A percentile compares a stretch with the other conserved stretches of the same genome.
Evolutionary conservation across 1,140 invertebrate species (phyloP).

Genomic region (Coenobita brevimanus): DNA sequence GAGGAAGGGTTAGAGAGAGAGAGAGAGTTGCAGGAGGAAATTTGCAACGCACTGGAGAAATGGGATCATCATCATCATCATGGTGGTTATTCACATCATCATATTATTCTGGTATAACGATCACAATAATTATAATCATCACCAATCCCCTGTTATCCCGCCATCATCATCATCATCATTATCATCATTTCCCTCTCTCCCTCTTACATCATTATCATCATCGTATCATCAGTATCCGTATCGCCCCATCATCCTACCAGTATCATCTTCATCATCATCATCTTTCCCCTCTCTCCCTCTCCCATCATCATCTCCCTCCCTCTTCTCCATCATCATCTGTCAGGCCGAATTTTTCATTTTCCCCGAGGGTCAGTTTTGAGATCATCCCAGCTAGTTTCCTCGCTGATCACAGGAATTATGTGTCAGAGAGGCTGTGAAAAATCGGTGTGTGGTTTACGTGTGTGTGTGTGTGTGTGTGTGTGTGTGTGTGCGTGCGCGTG

Average conservation of each 20-base stretch:
- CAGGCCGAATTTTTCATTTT: slow-evolving; percentile 29
- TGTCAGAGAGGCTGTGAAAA: slow-evolving; percentile 37
- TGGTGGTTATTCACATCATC: background rate
- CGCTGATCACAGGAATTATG: slow-evolving; percentile 31
- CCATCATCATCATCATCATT: background rate
- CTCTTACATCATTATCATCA: background rate
- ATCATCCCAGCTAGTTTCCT: background rate
- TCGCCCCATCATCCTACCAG: background rate
- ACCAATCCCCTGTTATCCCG: background rate
- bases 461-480: too few relatives aligned
- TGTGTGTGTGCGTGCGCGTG: too few relatives aligned
- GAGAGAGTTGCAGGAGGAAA: background rate
- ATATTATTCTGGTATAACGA: background rate
- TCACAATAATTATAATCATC: background rate
- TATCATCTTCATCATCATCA: background rate
- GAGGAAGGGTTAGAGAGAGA: background rate
- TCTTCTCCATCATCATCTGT: slow-evolving; percentile 27
- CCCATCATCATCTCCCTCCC: background rate
- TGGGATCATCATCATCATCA: background rate
- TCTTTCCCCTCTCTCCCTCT: background rate
- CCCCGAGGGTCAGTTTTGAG: slow-evolving; percentile 12
- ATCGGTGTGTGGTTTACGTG: slow-evolving; percentile 9
- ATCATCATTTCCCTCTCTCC: background rate
- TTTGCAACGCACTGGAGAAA: background rate
- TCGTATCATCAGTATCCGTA: background rate